Percentiles rank a stretch among this genome's conserved stretches.
Conservation (phyloP, 2,888 invertebrate genomes). For the Axea sp. region DNA sequence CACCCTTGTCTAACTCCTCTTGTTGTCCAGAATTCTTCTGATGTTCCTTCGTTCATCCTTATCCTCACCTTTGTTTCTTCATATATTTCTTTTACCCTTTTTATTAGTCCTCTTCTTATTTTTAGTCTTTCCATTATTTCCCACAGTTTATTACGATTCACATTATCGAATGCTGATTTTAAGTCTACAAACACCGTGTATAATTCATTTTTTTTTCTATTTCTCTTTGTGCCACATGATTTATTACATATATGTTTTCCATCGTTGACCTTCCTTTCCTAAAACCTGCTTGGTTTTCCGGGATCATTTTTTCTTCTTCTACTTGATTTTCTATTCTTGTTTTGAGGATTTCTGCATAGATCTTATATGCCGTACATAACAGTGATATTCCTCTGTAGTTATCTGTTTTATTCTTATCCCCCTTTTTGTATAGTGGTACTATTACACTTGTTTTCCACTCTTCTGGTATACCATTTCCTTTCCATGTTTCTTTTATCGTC, state of each 20-base stretch:
- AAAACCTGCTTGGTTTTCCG: background rate
- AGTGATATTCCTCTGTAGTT: conserved; percentile 4
- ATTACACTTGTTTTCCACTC: background rate
- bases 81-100: background rate
- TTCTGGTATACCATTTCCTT: background rate
- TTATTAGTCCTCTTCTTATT: background rate
- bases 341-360: background rate
- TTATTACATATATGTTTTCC: background rate
- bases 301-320: background rate
- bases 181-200: background rate
- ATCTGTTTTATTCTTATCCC: background rate
- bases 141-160: background rate
- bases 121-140: background rate
- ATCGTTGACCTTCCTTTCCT: background rate
- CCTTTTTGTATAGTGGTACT: background rate
- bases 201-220: background rate
- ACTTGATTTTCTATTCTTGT: background rate
- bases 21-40: background rate
- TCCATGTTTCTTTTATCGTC: background rate
- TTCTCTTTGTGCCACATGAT: background rate
- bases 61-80: conserved; percentile 5
- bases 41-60: background rate
- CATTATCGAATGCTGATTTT: background rate
- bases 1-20: background rate
- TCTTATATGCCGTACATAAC: background rate